phyloP scores from a whole-genome alignment of 1,140 invertebrate genomes.

The Sitobion miscanthi region DNA sequence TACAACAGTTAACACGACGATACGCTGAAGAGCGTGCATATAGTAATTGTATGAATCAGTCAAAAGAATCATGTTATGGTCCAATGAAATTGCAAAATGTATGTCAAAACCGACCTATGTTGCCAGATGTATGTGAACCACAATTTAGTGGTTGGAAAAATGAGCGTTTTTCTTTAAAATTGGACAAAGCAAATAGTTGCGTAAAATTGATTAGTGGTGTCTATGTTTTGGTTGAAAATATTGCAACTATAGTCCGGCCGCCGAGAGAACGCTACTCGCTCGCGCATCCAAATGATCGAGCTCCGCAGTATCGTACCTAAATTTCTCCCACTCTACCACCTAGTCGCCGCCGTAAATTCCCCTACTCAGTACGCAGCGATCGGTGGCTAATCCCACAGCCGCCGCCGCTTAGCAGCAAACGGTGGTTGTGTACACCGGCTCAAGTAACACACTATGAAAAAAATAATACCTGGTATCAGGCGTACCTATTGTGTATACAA shows the following conservation, averaged over 20 bases:
- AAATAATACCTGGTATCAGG: neutral
- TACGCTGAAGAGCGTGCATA: neutral
- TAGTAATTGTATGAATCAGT: neutral
- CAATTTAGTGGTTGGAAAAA: neutral
- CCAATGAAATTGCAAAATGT: neutral
- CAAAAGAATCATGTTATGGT: neutral
- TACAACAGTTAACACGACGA: neutral
- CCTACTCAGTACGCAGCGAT: neutral
- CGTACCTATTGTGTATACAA: too few species aligned
- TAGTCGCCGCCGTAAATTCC: slow-evolving; percentile 18
- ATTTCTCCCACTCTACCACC: slow-evolving; percentile 23
- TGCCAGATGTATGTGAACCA: neutral
- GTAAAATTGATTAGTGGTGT: neutral
- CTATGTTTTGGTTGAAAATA: slow-evolving; percentile 9
- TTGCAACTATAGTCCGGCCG: neutral
- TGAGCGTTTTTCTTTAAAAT: neutral
- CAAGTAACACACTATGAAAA: slow-evolving; percentile 15
- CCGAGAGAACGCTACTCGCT: neutral
- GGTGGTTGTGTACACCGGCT: neutral
- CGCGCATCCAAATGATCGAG: neutral
- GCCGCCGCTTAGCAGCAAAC: neutral
- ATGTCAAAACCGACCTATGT: neutral
- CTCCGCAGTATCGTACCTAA: neutral
- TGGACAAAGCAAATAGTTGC: too few species aligned
- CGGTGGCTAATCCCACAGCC: neutral